These are phyloP conservation scores for Pristionchus japonicus DNA, from an alignment of 2,888 invertebrate genomes.

Conservation along the genomic window DNA sequence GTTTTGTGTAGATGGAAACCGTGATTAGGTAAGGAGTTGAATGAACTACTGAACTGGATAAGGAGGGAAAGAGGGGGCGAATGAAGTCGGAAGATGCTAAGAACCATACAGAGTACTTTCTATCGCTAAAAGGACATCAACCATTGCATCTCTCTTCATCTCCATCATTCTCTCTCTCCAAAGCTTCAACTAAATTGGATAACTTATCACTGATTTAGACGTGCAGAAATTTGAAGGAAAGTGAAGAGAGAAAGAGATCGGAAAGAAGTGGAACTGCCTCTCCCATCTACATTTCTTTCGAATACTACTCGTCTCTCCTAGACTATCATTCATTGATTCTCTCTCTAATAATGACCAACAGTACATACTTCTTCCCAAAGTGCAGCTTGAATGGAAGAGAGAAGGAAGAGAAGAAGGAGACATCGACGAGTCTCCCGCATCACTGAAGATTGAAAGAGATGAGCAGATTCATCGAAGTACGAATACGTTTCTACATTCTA, in stretches of 20 bases:
- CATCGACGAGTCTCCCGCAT: conserved; percentile 3
- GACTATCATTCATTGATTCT: too few relatives aligned
- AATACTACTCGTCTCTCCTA: neutral
- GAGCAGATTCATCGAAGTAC: too few relatives aligned
- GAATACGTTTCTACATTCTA: too few relatives aligned
- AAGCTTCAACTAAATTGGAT: neutral
- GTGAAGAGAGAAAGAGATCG: neutral
- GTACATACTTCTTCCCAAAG: neutral
- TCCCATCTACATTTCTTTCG: neutral
- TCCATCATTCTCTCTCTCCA: neutral
- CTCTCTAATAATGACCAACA: too few relatives aligned
- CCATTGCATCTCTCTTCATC: neutral
- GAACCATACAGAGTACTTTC: conserved; percentile 2
- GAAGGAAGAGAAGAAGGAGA: conserved; percentile 1
- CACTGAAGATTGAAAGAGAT: too few relatives aligned
- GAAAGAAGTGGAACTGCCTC: neutral
- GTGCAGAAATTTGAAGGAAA: neutral
- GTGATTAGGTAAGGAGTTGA: neutral
- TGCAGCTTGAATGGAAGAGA: neutral
- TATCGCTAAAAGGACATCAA: conserved; percentile 3
- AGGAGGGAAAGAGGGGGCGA: neutral
- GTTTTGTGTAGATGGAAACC: neutral
- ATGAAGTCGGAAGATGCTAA: neutral
- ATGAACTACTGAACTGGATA: neutral
- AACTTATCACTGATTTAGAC: neutral